Base-by-base conservation (phyloP, 2,113 vertebrate genomes). In the Archocentrus centrarchus region DNA sequence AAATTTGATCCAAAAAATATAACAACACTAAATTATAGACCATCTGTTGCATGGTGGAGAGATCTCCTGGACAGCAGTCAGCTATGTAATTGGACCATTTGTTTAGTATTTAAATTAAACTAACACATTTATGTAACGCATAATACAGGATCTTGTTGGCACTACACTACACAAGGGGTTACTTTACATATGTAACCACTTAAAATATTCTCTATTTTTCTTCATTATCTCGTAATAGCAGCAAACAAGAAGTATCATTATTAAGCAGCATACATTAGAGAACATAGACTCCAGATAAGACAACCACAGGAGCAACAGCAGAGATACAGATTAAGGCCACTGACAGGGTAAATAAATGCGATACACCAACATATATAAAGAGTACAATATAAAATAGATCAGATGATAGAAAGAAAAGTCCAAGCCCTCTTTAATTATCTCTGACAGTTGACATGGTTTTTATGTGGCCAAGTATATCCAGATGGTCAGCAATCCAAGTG, bases 61-160 rank as follows among this genome's bases (percentile, higher is more conserved):
- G 85, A 82, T 79, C 83, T 87, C 77, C 85, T 93, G 93, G 93
- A 90, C 83, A 64, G 82, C 84, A 89, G 77, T 86, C 92, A 89
- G 92, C 83, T 87, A 87, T 91, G 89, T 84, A 92, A 91, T 88
- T 87, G 77, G 86, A 63, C 84, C 89, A 88, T 94, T 93, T 92
- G 90, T 84, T 89, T 81, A 80, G 75, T 61, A 82, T 80, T 91
- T 86, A 89, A 76, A 91, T 55, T 18, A 87, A 87, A 91, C 61
- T 59, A 84, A 86, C 83, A 81, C 77, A 64, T 89, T 91, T 88
- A 87, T 80, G 77, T 79, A 77, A 59, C 60, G 17, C 63, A 80
- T 58, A 70, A 85, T 68, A 70, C 75, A 80, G 84, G 73, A 85
- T 88, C 50, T 83, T 32, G 2, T 77, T 39, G 39, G 11, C 78